Evolutionary conservation across 2,113 vertebrate species (phyloP).

Genomic region (Zonotrichia leucophrys): DNA sequence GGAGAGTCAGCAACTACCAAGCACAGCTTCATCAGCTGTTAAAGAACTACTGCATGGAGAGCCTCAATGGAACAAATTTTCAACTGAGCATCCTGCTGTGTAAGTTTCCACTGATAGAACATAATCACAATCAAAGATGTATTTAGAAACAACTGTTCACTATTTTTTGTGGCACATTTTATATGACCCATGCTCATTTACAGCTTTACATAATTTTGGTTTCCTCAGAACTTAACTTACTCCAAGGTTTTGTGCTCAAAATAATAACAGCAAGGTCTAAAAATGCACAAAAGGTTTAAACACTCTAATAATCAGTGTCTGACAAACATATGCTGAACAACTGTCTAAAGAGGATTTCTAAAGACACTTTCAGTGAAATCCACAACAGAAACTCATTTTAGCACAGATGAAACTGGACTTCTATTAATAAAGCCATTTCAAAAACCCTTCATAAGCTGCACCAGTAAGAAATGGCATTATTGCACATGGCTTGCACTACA

Average conservation of each 20-base stretch:
- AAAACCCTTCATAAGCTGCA: not conserved
- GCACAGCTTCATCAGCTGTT: not conserved
- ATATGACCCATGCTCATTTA: not conserved
- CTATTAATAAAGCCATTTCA: not conserved
- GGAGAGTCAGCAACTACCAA: not conserved
- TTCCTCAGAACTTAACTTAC: not conserved
- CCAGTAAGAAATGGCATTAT: not conserved
- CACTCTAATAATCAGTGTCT: not conserved
- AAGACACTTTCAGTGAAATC: not conserved
- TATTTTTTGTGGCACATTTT: not conserved
- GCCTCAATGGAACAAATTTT: not conserved
- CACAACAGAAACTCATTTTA: not conserved
- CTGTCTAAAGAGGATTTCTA: not conserved
- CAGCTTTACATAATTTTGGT: not conserved
- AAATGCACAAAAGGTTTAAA: not conserved
- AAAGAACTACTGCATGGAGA: not conserved
- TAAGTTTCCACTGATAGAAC: not conserved
- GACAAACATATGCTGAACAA: not conserved
- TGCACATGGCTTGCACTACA: not conserved
- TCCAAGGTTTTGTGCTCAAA: not conserved
- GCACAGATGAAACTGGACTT: not conserved
- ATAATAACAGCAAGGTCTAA: not conserved
- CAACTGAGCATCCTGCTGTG: rapidly evolving
- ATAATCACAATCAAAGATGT: not conserved
- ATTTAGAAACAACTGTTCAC: not conserved